Evolutionary conservation across 2,797 vertebrate genomes (phyloP), one percentile per base, ranked within the genome.

Genomic region (Acipenser ruthenus): DNA sequence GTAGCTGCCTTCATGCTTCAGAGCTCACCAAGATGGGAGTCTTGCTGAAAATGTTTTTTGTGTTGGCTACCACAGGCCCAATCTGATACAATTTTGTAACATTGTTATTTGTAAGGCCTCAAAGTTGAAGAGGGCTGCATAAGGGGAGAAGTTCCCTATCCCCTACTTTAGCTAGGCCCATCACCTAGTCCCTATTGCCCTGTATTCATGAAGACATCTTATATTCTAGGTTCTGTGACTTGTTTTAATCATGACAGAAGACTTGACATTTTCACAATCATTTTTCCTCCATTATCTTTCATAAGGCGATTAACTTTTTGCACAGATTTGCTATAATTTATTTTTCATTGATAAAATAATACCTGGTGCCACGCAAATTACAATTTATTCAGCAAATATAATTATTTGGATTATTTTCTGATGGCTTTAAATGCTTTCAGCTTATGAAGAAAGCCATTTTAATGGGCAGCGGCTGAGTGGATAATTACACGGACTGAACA

Each of bases 281-380:
- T 88, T 90, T 89, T 87, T 84, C 87, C 83, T 86, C 84, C 86
- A 82, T 83, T 88, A 87, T 87, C 90, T 90, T 90, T 87, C 82
- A 75, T 80, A 85, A 85, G 87, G 90, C 90, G 91, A 96, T 95
- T 97, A 94, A 93, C 89, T 88, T 79, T 86, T 91, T 89, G 85
- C 83, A 85, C 87, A 89, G 89, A 90, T 92, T 89, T 86, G 88
- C 87, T 93, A 89, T 92, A 93, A 95, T 95, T 96, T 97, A 93
- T 88, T 89, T 84, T 84, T 90, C 89, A 85, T 93, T 94, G 94
- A 93, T 93, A 91, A 92, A 93, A 91, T 80, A 90, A 86, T 86
- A 88, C 87, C 86, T 86, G 81, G 85, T 90, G 87, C 83, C 84
- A 84, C 70, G 77, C 78, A 85, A 88, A 87, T 80, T 91, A 86